Evolutionary conservation across 1,140 invertebrate species (phyloP).

Genomic region (Aphaenogaster ashmeadi): DNA sequence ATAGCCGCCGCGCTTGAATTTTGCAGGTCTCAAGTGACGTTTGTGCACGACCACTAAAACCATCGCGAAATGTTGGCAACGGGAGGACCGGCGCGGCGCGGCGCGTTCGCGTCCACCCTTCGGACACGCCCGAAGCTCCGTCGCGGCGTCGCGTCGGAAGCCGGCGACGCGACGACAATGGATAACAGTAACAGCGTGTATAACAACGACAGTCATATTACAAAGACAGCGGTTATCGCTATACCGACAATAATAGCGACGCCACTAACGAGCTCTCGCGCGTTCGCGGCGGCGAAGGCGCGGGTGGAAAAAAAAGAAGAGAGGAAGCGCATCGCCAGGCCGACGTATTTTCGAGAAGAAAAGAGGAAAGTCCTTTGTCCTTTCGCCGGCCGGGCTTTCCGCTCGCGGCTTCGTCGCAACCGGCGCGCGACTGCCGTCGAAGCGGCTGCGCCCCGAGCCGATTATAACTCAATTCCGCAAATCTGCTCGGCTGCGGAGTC

Average conservation of each 20-base stretch:
- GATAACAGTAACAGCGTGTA: conserved; percentile 50
- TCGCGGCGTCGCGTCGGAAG: not conserved
- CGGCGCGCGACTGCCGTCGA: not conserved
- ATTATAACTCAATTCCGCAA: conserved; percentile 25
- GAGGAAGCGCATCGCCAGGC: not conserved
- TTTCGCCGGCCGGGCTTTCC: not conserved
- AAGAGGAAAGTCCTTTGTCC: not conserved
- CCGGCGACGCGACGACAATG: not conserved
- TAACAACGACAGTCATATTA: conserved; percentile 31
- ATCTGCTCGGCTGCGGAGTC: not conserved
- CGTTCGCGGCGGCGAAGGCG: conserved; percentile 15
- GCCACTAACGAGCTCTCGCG: not conserved
- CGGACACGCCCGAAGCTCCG: not conserved
- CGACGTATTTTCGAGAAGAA: conserved; percentile 19
- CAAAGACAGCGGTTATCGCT: conserved; percentile 37
- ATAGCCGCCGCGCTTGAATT: not conserved
- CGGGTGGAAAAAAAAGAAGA: not conserved
- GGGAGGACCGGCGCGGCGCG: not conserved
- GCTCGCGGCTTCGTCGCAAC: not conserved
- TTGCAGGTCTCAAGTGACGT: not conserved
- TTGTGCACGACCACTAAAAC: not conserved
- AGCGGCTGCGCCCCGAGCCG: not conserved
- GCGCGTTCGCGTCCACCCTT: conserved; percentile 8
- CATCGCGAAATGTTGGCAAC: not conserved
- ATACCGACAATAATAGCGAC: conserved; percentile 40